phyloP scores from a whole-genome alignment of 2,888 invertebrate genomes.

The Sphecodes monilicornis region DNA sequence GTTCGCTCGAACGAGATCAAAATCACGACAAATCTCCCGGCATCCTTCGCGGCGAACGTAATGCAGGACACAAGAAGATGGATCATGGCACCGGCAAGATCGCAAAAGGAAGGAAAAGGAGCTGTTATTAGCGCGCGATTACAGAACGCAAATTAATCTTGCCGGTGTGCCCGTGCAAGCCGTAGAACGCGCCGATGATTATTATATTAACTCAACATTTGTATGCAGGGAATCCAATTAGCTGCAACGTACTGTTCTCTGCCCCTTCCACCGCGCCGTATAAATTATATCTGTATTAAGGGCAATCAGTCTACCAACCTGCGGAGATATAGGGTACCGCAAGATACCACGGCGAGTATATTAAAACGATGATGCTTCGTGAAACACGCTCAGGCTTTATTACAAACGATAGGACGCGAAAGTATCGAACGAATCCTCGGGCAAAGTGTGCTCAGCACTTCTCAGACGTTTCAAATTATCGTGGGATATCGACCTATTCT shows the following conservation, averaged over 20 bases:
- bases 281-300: constrained; percentile 79
- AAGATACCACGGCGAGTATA: constrained; percentile 34
- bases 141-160: constrained; percentile 75
- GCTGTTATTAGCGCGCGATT: constrained; percentile 74
- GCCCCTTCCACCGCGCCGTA: constrained; percentile 12
- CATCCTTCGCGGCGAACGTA: constrained; percentile 61
- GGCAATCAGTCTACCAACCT: constrained; percentile 70
- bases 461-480: constrained; percentile 42
- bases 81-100: constrained; percentile 59
- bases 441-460: constrained; percentile 50
- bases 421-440: constrained; percentile 28
- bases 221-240: constrained; percentile 62
- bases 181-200: constrained; percentile 68
- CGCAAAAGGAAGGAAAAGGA: constrained; percentile 48
- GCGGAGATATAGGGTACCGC: constrained; percentile 34
- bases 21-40: constrained; percentile 47
- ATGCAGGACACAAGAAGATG: constrained; percentile 66
- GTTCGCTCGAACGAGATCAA: constrained; percentile 45
- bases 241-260: constrained; percentile 34
- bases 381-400: constrained; percentile 42
- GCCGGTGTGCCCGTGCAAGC: constrained; percentile 55
- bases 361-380: constrained; percentile 29
- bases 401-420: constrained; percentile 54
- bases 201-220: constrained; percentile 73
- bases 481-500: constrained; percentile 62